Evolutionary conservation across 2,113 vertebrate species (phyloP).

Genomic region (Pelecanus crispus): DNA sequence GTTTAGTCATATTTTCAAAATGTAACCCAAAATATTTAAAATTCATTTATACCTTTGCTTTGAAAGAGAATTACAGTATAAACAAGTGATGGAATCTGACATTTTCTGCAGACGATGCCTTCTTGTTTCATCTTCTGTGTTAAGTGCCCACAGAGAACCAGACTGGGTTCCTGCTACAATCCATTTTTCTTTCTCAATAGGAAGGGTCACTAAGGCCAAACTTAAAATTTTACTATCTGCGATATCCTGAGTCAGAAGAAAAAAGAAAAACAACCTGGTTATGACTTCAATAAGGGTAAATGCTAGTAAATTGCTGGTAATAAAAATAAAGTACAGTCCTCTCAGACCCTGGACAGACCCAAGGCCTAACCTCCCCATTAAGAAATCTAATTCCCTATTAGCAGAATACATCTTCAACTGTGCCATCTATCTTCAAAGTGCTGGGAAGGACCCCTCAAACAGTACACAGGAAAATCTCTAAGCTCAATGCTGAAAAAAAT

Average conservation of each 20-base stretch:
- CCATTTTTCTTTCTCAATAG: constrained; percentile 81
- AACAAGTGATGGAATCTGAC: constrained; percentile 86
- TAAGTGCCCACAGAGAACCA: constrained; percentile 81
- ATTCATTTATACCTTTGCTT: constrained; percentile 71
- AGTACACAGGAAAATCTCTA: not conserved
- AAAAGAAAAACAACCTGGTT: not conserved
- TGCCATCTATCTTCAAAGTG: not conserved
- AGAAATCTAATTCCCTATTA: not conserved
- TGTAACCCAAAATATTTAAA: not conserved
- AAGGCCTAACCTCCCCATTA: not conserved
- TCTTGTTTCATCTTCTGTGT: constrained; percentile 63
- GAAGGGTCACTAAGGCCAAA: constrained; percentile 78
- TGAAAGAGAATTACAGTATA: constrained; percentile 80
- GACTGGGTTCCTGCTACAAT: constrained; percentile 89
- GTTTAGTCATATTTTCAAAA: not conserved
- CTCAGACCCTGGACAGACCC: not conserved
- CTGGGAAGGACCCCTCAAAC: not conserved
- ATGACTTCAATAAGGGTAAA: not conserved
- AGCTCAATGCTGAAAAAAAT: not conserved
- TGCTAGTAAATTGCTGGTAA: not conserved
- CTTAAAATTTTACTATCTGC: constrained; percentile 86
- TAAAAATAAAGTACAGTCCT: not conserved
- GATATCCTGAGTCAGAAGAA: constrained; percentile 73
- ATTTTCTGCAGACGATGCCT: constrained; percentile 83
- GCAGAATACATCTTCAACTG: not conserved